Evolutionary conservation across 2,797 vertebrate species (phyloP), one percentile per base, ranked within the genome.

Genomic region (Cyprinella venusta): DNA sequence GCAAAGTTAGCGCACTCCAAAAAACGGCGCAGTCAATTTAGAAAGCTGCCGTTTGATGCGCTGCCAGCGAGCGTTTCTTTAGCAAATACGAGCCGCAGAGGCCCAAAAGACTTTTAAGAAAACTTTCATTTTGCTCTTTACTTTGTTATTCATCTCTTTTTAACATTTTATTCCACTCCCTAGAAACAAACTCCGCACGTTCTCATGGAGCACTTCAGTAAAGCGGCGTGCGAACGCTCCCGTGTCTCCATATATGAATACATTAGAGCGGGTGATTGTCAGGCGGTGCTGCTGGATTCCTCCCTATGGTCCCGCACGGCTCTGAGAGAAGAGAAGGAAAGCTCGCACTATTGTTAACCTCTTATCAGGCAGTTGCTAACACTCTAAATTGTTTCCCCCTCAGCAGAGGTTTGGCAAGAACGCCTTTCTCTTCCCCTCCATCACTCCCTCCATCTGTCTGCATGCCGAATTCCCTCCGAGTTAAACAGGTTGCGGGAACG

Each of bases 301-400:
- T 85, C 84, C 81, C 84, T 65, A 76, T 45, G 76, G 84, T 80
- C 87, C 85, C 56, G 54, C 48, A 48, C 54, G 52, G 38, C 76
- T 78, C 83, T 50, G 52, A 79, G 74, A 67, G 78, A 84, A 83
- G 85, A 87, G 80, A 85, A 80, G 72, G 82, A 88, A 87, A 67
- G 86, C 84, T 87, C 74, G 64, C 86, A 82, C 84, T 83, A 86
- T 88, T 89, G 87, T 91, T 90, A 89, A 87, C 87, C 83, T 88
- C 65, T 89, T 88, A 84, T 88, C 88, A 86, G 79, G 79, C 84
- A 84, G 84, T 86, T 83, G 82, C 87, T 88, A 88, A 85, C 87
- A 84, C 84, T 88, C 85, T 84, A 86, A 86, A 88, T 86, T 88
- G 88, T 86, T 88, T 87, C 82, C 80, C 87, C 84, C 84, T 88